Evolutionary conservation across 2,113 vertebrate species (phyloP), one percentile per base, ranked within the genome.

Genomic region (Myrmecophaga tridactyla): DNA sequence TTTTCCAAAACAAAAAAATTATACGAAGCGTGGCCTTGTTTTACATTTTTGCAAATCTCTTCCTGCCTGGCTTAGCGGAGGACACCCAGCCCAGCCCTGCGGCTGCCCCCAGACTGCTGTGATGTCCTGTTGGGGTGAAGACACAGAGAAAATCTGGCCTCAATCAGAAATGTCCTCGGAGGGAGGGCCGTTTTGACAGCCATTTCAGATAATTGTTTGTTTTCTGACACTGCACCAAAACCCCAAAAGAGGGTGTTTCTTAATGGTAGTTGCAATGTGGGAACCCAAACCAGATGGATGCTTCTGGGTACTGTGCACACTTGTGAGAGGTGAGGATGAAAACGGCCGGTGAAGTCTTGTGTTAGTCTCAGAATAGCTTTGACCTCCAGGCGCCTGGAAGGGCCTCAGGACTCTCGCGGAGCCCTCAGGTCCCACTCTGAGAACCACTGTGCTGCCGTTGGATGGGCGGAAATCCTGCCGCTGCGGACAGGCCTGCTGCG

Each of bases 71-170:
- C 39, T 82, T 76, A 36, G 60, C 23, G 2, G 43, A 20, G 63
- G 70, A 62, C 60, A 51, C n/a, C 70, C 17, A 46, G 13, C 21
- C 51, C 34, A 25, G 18, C 2, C 1, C 4, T 2, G 18, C 83
- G 7, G 17, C n/a, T 46, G 31, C 1, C 0, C 39, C 9, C 23
- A 29, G 4, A 29, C n/a, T 23, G 0, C 4, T 17, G 14, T 23
- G 8, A 53, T 5, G 8, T 48, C 67, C 36, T 67, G 56, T 84
- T 8, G 7, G 27, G 72, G 29, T 25, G 27, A 36, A 41, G 27
- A 48, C 53, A 3, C 3, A 12, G 43, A 2, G 36, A 62, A 43
- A 72, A 58, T 41, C 56, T 34, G 43, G 92, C 9, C 29, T 18
- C 53, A 39, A 15, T 20, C 25, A 14, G 53, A 31, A 31, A 12